Base-by-base conservation (phyloP, 2,888 invertebrate genomes). In the Zhuqinia jingwanae region DNA sequence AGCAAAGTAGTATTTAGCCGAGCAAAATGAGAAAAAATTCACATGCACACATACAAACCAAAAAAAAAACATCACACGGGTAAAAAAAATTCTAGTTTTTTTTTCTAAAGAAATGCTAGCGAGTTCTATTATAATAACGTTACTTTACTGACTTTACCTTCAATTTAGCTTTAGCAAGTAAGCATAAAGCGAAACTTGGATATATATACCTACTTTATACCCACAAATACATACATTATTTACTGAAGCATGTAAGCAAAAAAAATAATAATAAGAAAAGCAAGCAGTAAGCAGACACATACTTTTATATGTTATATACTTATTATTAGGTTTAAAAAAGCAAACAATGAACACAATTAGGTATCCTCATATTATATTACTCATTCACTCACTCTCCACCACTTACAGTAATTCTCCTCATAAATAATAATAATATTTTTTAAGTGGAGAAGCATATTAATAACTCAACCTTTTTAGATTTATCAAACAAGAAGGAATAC, bases 21-120 rank as follows among this genome's bases (percentile, higher is more conserved):
- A 81, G 45, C 81, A 81, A 81, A 81, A 73, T 70, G 60, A 60
- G 73, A n/a, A 81, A 81, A 70, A 73, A 81, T 81, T 81, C 81
- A 81, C n/a, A n/a, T n/a, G n/a, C 81, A 81, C 81, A 81, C 80
- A 22, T 58, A n/a, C n/a, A n/a, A n/a, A n/a, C n/a, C n/a, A n/a
- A n/a, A n/a, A n/a, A n/a, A 1, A 45, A 45, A 50, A 45, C 68
- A 42, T 68, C 68, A 68, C 68, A 70, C 70, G 70, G 70, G 70
- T 50, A 65, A 45, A 70, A 68, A 42, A 42, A 11, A 42, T 30
- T 42, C 27, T 42, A 58, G 22, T 42, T 42, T 68, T 68, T 15
- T 47, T 47, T 15, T n/a, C n/a, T 22, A 68, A 42, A 27, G 45
- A 25, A n/a, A 22, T 1, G 30, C 20, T n/a, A 27, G 10, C 6